Evolutionary conservation across 2,888 invertebrate genomes (phyloP).

Genomic region (Microctonus hyperodae): DNA sequence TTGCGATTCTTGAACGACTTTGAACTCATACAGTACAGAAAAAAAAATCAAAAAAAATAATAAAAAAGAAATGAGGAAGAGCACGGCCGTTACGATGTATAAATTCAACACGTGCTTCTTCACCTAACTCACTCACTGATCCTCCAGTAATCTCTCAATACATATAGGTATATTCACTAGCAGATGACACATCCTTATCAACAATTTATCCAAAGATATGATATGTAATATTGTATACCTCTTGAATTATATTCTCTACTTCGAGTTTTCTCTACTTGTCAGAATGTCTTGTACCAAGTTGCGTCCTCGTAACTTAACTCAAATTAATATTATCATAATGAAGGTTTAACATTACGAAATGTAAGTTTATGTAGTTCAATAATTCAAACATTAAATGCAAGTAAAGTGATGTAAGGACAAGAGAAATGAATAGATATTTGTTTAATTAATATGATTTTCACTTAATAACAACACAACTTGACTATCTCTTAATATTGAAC

Average conservation of each 20-base stretch:
- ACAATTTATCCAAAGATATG: neutral
- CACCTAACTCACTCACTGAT: constrained; percentile 1
- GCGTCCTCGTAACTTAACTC: neutral
- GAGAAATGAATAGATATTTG: neutral
- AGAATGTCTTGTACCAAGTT: neutral
- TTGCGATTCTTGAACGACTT: neutral
- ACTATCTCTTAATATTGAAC: neutral
- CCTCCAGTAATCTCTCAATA: neutral
- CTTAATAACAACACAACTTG: neutral
- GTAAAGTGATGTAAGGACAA: neutral
- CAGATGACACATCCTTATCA: neutral
- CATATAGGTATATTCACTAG: neutral
- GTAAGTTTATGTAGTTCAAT: neutral
- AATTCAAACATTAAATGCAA: neutral
- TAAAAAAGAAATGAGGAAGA: too few species aligned
- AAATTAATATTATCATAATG: neutral
- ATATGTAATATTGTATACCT: neutral
- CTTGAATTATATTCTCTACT: neutral
- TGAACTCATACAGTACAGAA: neutral
- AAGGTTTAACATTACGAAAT: neutral
- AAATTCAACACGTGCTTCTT: constrained; percentile 3
- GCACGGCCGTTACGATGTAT: neutral
- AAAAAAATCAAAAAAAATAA: too few species aligned
- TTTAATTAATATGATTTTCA: neutral
- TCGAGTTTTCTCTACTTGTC: neutral